Evolutionary conservation across 2,888 invertebrate genomes (phyloP), one percentile per base, ranked within the genome.

Genomic region (Griposia aprilina): DNA sequence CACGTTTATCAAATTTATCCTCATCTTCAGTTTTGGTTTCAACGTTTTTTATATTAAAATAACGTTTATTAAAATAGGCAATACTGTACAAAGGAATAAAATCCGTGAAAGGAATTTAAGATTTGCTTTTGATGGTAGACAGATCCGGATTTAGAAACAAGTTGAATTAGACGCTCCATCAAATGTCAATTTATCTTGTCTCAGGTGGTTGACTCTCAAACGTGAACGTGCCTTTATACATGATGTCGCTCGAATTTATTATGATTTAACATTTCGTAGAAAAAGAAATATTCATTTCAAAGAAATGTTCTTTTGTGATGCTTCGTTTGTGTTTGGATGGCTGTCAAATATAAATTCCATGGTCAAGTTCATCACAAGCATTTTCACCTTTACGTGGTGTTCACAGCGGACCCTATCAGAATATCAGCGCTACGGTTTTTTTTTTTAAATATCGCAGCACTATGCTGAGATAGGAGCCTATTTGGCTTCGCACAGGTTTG

Each of bases 141-240:
- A 62, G 55, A 85, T 78, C 77, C 81, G 75, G 80, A 80, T 81
- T 85, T 80, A 70, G 78, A 82, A 88, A 66, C 76, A 82, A 78
- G 71, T 86, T 76, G 66, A 74, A 77, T 69, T 36, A 68, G 67
- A 68, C 74, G 74, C 59, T 70, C 76, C 84, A 80, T 87, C 80
- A 78, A 74, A 76, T 65, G 72, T 69, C 66, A 76, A 82, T 83
- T 81, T 87, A 66, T 82, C 66, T 57, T 68, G 63, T 81, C 76
- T 62, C 74, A 2, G 26, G 66, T 74, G 69, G 50, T 62, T 60
- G 55, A n/a, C 70, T 50, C 52, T 65, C 59, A 41, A 62, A 74
- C 69, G 36, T 80, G 55, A 59, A 65, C 26, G 11, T 57, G 71
- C 3, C 57, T 13, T n/a, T 62, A 72, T 26, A 70, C 17, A 23